Evolutionary conservation across 2,797 vertebrate species (phyloP).

Genomic region (Muscicapa comitata): DNA sequence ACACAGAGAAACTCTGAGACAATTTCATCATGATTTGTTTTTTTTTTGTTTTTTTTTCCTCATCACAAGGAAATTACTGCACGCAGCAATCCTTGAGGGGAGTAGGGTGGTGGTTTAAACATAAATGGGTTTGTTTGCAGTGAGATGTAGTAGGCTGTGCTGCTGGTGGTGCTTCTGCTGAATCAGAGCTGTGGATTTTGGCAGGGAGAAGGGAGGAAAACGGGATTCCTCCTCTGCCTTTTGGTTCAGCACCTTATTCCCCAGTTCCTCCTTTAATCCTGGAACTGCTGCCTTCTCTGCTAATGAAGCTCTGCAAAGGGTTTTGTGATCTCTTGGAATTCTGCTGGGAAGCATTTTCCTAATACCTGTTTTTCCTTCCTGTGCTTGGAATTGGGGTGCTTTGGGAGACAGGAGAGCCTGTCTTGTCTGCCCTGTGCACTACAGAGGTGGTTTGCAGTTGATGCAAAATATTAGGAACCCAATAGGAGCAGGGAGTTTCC

Average conservation of each 20-base stretch:
- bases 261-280: background rate
- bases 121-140: background rate
- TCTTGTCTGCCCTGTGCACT: background rate
- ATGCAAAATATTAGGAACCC: background rate
- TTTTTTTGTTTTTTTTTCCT: fast-evolving
- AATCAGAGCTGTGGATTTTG: constrained; percentile 20
- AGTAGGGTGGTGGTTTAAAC: background rate
- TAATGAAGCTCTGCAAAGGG: background rate
- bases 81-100: constrained; percentile 20
- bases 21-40: constrained; percentile 3
- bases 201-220: background rate
- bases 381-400: background rate
- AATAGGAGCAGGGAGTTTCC: background rate
- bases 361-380: background rate
- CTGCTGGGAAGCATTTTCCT: background rate
- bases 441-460: background rate
- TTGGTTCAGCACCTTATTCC: background rate
- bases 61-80: background rate
- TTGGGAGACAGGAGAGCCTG: background rate
- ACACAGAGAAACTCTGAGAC: constrained; percentile 17
- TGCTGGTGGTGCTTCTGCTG: background rate
- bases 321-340: background rate
- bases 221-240: background rate
- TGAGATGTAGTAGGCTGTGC: background rate
- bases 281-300: background rate